Evolutionary conservation across 2,113 vertebrate species (phyloP).

Genomic region (Baryphthengus martii): DNA sequence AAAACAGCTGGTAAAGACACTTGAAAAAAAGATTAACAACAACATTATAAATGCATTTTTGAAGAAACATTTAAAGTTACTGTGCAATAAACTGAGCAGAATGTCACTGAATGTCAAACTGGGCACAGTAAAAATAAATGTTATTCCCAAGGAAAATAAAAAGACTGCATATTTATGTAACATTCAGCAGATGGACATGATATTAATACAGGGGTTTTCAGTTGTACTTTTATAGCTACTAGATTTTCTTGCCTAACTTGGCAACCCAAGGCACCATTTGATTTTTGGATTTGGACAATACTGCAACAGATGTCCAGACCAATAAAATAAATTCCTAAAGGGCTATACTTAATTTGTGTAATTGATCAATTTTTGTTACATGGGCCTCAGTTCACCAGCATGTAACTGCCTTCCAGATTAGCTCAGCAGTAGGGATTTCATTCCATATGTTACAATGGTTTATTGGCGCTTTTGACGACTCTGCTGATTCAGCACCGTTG

Average conservation of each 20-base stretch:
- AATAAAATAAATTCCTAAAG: constrained; percentile 99
- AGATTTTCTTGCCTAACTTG: constrained; percentile 92
- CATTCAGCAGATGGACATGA: constrained; percentile 95
- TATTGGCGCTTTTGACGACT: constrained; percentile 80
- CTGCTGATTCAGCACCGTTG: constrained; percentile 82
- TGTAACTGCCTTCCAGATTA: constrained; percentile 92
- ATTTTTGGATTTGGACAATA: constrained; percentile 99
- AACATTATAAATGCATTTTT: constrained; percentile 80
- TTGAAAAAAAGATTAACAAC: constrained; percentile 79
- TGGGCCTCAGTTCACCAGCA: constrained; percentile 89
- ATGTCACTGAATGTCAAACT: constrained; percentile 85
- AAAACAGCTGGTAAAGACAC: constrained; percentile 78
- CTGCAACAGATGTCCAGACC: constrained; percentile 99
- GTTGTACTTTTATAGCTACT: constrained; percentile 94
- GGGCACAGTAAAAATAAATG: constrained; percentile 85
- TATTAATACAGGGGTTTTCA: constrained; percentile 94
- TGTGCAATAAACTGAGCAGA: constrained; percentile 80
- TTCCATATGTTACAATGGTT: constrained; percentile 91
- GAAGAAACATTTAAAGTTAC: constrained; percentile 82
- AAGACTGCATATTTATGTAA: constrained; percentile 84
- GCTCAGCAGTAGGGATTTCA: constrained; percentile 88
- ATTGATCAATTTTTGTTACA: constrained; percentile 97
- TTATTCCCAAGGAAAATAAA: constrained; percentile 85
- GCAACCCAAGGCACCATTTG: constrained; percentile 91
- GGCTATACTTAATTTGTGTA: constrained; percentile 95